Conservation (phyloP, 2,888 invertebrate genomes). For the Caenorhabditis zanzibari region DNA sequence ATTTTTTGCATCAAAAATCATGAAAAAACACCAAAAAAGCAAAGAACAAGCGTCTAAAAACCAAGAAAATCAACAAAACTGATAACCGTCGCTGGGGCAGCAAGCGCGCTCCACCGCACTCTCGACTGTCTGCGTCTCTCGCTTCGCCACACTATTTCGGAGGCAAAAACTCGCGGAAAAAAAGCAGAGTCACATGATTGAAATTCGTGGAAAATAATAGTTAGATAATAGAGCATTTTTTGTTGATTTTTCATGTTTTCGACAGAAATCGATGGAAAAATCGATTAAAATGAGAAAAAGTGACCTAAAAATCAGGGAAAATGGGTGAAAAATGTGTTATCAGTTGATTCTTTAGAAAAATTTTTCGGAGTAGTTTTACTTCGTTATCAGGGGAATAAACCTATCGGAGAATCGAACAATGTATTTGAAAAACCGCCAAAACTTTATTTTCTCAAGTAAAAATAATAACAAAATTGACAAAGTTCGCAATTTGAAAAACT, state of each 20-base stretch:
- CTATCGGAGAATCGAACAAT: too few species aligned
- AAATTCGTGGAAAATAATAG: neutral
- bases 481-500: conserved; percentile 59
- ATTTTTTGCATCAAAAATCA: conserved; percentile 16
- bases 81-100: conserved; percentile 6
- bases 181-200: conserved; percentile 32
- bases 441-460: conserved; percentile 40
- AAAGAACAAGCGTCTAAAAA: conserved; percentile 45
- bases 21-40: conserved; percentile 17
- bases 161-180: neutral
- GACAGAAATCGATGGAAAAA: neutral
- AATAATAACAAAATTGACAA: conserved; percentile 57
- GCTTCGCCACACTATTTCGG: conserved; percentile 10
- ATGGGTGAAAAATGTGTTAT: neutral
- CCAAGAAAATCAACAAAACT: conserved; percentile 24
- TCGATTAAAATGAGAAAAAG: neutral
- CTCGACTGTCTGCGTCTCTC: conserved; percentile 36
- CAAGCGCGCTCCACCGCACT: conserved; percentile 36
- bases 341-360: neutral
- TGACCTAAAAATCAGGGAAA: conserved; percentile 5
- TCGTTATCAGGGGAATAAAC: too few species aligned
- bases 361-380: neutral
- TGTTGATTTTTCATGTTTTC: neutral
- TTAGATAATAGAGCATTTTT: too few species aligned
- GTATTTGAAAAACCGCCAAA: too few species aligned